phyloP scores from a whole-genome alignment of 2,888 invertebrate species.

The Brenthis ino region DNA sequence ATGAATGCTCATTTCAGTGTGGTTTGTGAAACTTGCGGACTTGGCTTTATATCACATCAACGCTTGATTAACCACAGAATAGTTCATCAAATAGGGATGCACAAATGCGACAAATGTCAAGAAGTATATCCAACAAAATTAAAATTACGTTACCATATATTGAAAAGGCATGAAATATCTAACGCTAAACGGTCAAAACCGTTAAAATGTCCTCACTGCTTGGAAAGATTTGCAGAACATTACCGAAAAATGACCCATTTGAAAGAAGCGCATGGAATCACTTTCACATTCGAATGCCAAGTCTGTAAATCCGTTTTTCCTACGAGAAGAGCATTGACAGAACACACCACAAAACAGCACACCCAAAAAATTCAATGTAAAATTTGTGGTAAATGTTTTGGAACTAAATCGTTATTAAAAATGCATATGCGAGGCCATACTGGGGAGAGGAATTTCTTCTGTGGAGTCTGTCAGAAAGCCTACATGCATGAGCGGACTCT shows the following conservation, averaged over 20 bases:
- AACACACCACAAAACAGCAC: constrained; percentile 70
- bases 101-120: constrained; percentile 68
- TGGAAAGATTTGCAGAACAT: constrained; percentile 72
- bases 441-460: constrained; percentile 70
- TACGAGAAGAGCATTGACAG: constrained; percentile 67
- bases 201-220: constrained; percentile 71
- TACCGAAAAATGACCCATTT: constrained; percentile 74
- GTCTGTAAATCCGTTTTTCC: constrained; percentile 63
- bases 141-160: constrained; percentile 67
- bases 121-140: constrained; percentile 68
- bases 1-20: constrained; percentile 76
- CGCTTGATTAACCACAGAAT: constrained; percentile 68
- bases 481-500: constrained; percentile 74
- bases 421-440: constrained; percentile 71
- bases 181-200: constrained; percentile 68
- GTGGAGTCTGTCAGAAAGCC: constrained; percentile 66
- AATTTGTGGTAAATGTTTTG: constrained; percentile 71
- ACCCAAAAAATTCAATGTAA: constrained; percentile 72
- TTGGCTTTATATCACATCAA: constrained; percentile 74
- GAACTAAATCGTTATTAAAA: constrained; percentile 64
- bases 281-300: constrained; percentile 68
- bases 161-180: constrained; percentile 67
- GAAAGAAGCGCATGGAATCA: constrained; percentile 67
- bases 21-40: constrained; percentile 73
- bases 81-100: constrained; percentile 68